These are phyloP conservation scores for Nomia melanderi DNA, from an alignment of 1,140 invertebrate genomes.

Conservation along the genomic window DNA sequence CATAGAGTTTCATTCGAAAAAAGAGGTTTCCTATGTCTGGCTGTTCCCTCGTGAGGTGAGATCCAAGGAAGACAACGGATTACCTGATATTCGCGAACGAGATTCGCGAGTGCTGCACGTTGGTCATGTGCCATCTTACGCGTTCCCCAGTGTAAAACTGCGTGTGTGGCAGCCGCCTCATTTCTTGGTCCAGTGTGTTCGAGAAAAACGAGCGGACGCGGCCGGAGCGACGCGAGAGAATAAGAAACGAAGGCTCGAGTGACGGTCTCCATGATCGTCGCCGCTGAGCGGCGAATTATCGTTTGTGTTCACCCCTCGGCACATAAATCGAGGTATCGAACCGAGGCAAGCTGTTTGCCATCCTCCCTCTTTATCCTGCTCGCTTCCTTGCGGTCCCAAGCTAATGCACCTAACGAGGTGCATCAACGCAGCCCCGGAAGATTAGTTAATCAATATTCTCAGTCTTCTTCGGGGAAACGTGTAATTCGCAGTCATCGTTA, in stretches of 20 bases:
- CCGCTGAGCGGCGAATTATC: slow-evolving; percentile 33
- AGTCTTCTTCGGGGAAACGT: no score
- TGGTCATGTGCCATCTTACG: slow-evolving; percentile 79
- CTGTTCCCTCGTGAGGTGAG: no score
- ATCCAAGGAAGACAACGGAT: not conserved
- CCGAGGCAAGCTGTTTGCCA: not conserved
- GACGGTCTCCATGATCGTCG: slow-evolving; percentile 63
- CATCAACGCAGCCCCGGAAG: not conserved
- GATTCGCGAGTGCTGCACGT: slow-evolving; percentile 74
- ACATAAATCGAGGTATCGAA: slow-evolving; percentile 27
- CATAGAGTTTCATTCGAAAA: no score
- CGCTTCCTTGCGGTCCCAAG: not conserved
- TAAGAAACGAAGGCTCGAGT: not conserved
- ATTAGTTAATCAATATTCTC: not conserved
- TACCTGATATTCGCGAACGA: slow-evolving; percentile 77
- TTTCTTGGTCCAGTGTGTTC: not conserved
- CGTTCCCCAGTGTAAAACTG: slow-evolving; percentile 74
- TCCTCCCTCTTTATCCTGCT: not conserved
- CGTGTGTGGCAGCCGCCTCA: slow-evolving; percentile 57
- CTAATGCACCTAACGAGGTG: not conserved
- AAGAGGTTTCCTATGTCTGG: no score
- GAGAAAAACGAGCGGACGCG: not conserved
- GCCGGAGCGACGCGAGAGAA: not conserved
- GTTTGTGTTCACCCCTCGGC: slow-evolving; percentile 18
- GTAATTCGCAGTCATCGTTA: no score